A percentile compares a stretch with the other conserved stretches of the same genome.
These are phyloP conservation scores for Apotomis capreana DNA, from an alignment of 2,888 invertebrate genomes.

Conservation along the genomic window DNA sequence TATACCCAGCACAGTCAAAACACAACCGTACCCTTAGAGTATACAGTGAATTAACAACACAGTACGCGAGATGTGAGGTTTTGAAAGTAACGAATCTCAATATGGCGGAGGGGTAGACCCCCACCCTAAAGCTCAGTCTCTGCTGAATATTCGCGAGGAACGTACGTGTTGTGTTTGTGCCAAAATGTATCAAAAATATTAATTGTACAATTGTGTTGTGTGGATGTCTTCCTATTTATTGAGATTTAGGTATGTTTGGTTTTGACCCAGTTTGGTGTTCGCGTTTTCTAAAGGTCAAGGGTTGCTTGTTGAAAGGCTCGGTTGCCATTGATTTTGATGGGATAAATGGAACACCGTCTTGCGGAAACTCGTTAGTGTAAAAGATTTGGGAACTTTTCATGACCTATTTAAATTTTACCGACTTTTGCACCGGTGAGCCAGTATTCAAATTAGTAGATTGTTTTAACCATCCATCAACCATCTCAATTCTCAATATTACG, in stretches of 20 bases:
- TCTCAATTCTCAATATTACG: too few species aligned
- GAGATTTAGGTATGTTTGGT: conserved; percentile 9
- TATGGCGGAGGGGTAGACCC: conserved; percentile 44
- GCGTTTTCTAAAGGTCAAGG: conserved; percentile 27
- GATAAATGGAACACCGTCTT: not conserved
- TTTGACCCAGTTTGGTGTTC: not conserved
- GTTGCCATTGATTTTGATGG: conserved; percentile 18
- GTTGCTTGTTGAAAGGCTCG: conserved; percentile 3
- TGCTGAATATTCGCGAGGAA: conserved; percentile 46
- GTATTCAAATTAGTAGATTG: too few species aligned
- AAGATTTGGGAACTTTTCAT: not conserved
- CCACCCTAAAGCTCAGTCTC: conserved; percentile 55
- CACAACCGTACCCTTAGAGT: not conserved
- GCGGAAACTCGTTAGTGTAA: not conserved
- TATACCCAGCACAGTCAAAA: not conserved
- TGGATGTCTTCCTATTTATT: conserved; percentile 14
- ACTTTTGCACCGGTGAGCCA: too few species aligned
- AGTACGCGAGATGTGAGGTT: not conserved
- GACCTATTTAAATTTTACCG: not conserved
- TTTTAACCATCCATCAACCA: too few species aligned
- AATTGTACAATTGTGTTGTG: not conserved
- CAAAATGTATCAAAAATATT: conserved; percentile 26
- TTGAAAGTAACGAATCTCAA: conserved; percentile 1
- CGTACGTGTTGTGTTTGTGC: conserved; percentile 46
- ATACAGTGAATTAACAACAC: not conserved